Base-by-base conservation (phyloP, 1,140 invertebrate genomes). In the Ips nitidus region DNA sequence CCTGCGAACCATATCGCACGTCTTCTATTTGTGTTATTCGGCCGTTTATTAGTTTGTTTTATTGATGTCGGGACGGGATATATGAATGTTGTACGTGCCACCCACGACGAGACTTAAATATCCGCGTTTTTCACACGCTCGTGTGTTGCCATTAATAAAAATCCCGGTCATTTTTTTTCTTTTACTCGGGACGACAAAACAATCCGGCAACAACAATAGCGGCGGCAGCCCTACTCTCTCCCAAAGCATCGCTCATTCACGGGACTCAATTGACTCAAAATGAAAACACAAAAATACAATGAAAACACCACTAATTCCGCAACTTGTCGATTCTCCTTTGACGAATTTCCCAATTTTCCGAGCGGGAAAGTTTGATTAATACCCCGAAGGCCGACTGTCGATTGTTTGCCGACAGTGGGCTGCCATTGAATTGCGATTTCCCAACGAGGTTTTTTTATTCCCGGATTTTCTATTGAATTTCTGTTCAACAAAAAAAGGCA, bases 341-440 rank as follows among this genome's bases (percentile, higher is more conserved):
- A 56, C 68, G 53, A 70, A 70, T 70, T 70, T 70, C 64, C 60
- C 60, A 63, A 70, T 70, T 70, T 70, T 70, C 68, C 68, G 60
- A 70, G 52, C 68, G 68, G 68, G 60, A 70, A 70, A 70, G 60
- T 69, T 70, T 70, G 68, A 70, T 70, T 70, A 63, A 70, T 70
- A 41, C 60, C 68, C 60, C 41, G 68, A 63, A 64, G 68, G 68
- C 68, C 43, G 52, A 43, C 52, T 57, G 60, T 58, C 68, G 68
- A 70, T 70, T 70, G 68, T 70, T 70, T 63, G 67, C 68, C 68
- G 37, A 40, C 42, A n/a, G 42, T 64, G 45, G 45, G 22, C 1
- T 6, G 45, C 45, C 45, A 50, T 50, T 50, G 45, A 50, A 50
- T 50, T 22, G 2, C 45, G 45, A 50, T 50, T 50, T 50, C 6